Conservation (phyloP, 2,113 vertebrate species). For the Upupa epops region DNA sequence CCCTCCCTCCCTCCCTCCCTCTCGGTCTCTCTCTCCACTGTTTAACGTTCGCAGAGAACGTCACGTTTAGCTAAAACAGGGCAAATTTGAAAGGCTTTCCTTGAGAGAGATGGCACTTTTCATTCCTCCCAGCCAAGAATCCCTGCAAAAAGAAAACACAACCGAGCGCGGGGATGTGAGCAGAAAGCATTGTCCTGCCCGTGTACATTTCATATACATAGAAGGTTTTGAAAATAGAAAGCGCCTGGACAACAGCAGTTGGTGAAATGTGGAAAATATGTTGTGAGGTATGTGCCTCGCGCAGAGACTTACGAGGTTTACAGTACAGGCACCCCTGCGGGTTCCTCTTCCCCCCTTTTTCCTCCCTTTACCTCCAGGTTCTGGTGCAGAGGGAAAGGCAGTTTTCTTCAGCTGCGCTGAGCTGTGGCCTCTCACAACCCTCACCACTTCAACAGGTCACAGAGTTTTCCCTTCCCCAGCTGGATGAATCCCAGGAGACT, state of each 20-base stretch:
- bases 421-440: not conserved
- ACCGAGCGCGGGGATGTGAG: not conserved
- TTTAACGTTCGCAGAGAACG: conserved; percentile 65
- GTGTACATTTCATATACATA: conserved; percentile 37
- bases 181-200: conserved; percentile 7
- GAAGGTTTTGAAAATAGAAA: conserved; percentile 54
- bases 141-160: conserved; percentile 28
- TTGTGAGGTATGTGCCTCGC: conserved; percentile 37
- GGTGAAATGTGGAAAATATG: conserved; percentile 54
- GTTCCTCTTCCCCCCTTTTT: not conserved
- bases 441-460: not conserved
- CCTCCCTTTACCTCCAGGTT: not conserved
- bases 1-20: not conserved
- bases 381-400: not conserved
- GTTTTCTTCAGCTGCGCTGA: not conserved
- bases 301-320: conserved; percentile 50
- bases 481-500: not conserved
- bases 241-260: conserved; percentile 23
- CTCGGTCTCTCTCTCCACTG: conserved; percentile 37
- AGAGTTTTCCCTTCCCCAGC: not conserved
- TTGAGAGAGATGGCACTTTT: conserved; percentile 7
- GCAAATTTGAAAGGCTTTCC: conserved; percentile 53
- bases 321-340: not conserved
- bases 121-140: conserved; percentile 36
- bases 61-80: conserved; percentile 64